These are phyloP conservation scores for Bufo gargarizans DNA, from an alignment of 2,113 vertebrate species.

Conservation along the genomic window DNA sequence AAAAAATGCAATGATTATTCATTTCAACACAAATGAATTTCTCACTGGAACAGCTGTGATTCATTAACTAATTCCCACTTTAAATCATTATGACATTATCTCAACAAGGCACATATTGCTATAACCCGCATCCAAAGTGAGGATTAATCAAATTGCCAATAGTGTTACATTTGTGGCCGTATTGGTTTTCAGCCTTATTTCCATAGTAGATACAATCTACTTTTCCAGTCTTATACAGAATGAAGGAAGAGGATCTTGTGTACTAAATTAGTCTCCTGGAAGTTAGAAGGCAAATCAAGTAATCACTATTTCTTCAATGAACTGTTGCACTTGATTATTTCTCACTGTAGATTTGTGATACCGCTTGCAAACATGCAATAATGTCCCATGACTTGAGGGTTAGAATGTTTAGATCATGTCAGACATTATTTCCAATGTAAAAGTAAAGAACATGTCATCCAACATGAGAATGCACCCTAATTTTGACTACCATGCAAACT, in stretches of 20 bases:
- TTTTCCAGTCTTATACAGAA: background rate
- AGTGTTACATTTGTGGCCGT: slow-evolving; percentile 62
- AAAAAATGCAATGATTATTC: slow-evolving; percentile 71
- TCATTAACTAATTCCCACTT: slow-evolving; percentile 78
- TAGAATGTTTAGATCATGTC: background rate
- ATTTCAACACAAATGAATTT: slow-evolving; percentile 73
- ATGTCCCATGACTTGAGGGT: background rate
- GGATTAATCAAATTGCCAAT: slow-evolving; percentile 70
- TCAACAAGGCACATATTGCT: slow-evolving; percentile 70
- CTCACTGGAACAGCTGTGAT: slow-evolving; percentile 76
- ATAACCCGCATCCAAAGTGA: slow-evolving; percentile 67
- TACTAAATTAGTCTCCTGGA: slow-evolving; percentile 33
- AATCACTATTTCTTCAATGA: slow-evolving; percentile 34
- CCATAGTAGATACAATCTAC: slow-evolving; percentile 43
- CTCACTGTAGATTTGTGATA: background rate
- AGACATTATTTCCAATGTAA: background rate
- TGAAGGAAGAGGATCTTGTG: slow-evolving; percentile 14
- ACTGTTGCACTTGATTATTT: slow-evolving; percentile 16
- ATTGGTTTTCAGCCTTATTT: slow-evolving; percentile 40
- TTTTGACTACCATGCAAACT: background rate
- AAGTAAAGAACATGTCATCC: background rate
- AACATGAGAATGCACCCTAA: background rate
- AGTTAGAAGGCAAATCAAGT: slow-evolving; percentile 32
- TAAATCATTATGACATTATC: slow-evolving; percentile 77
- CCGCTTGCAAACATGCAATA: background rate